These are phyloP conservation scores for Phalacrocorax pelagicus DNA, from an alignment of 2,113 vertebrate species.

Conservation along the genomic window DNA sequence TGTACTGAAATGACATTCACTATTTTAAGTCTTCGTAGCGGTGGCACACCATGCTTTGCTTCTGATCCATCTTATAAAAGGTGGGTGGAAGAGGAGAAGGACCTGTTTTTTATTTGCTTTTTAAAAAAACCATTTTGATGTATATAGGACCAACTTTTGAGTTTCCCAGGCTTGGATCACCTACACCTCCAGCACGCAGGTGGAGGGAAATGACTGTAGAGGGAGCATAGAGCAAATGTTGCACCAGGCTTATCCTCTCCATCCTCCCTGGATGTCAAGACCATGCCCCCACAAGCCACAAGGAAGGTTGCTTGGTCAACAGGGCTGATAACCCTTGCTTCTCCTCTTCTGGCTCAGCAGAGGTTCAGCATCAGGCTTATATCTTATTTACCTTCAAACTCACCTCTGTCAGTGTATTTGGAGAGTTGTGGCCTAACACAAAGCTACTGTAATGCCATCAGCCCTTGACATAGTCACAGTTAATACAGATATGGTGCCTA, in stretches of 20 bases:
- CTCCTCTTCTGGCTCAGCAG: neutral
- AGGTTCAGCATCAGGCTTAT: neutral
- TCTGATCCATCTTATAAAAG: neutral
- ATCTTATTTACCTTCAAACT: neutral
- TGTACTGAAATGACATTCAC: neutral
- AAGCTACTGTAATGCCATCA: neutral
- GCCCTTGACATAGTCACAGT: neutral
- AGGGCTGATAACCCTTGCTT: neutral
- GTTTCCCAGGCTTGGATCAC: neutral
- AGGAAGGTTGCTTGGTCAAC: neutral
- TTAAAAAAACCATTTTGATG: neutral
- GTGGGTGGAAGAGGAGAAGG: neutral
- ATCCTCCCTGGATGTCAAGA: neutral
- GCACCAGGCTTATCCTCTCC: neutral
- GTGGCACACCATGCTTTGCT: neutral
- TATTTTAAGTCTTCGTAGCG: neutral
- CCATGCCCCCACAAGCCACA: fast-evolving
- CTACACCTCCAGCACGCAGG: fast-evolving
- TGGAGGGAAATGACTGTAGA: neutral
- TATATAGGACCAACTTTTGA: neutral
- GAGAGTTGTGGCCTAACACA: neutral
- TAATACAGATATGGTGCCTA: neutral
- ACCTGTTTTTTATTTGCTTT: neutral
- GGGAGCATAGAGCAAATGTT: neutral
- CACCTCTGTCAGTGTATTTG: neutral